Conservation (phyloP, 2,888 invertebrate species). For the Marronus borbonicus region DNA sequence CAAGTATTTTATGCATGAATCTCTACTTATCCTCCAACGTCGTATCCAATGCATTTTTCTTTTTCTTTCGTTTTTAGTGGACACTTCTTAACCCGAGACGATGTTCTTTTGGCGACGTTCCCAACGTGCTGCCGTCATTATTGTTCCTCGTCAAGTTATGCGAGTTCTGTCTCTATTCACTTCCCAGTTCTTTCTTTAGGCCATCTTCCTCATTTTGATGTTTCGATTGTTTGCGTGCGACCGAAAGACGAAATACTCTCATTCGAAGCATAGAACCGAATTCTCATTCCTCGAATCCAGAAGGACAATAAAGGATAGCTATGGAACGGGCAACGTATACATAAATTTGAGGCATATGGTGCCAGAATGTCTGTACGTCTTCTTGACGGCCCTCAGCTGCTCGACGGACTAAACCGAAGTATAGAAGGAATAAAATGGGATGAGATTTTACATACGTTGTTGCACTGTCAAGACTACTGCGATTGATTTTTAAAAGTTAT, state of each 20-base stretch:
- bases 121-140: slow-evolving; percentile 41
- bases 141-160: slow-evolving; percentile 24
- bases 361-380: slow-evolving; percentile 63
- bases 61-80: background rate
- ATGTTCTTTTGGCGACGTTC: slow-evolving; percentile 31
- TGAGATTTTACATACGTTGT: background rate
- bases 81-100: background rate
- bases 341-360: slow-evolving; percentile 60
- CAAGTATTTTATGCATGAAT: slow-evolving; percentile 33
- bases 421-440: background rate
- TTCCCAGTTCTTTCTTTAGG: background rate
- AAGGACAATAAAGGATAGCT: slow-evolving; percentile 40
- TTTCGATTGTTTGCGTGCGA: slow-evolving; percentile 32
- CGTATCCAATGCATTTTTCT: background rate
- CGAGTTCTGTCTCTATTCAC: background rate
- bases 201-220: background rate
- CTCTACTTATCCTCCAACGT: slow-evolving; percentile 17
- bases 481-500: too few relatives aligned
- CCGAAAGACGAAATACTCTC: slow-evolving; percentile 17
- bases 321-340: slow-evolving; percentile 32
- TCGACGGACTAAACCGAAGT: slow-evolving; percentile 8
- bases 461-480: too few relatives aligned
- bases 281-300: slow-evolving; percentile 13
- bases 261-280: slow-evolving; percentile 28
- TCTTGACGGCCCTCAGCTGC: slow-evolving; percentile 57